Evolutionary conservation across 2,113 vertebrate species (phyloP), one percentile per base, ranked within the genome.

Genomic region (Chrysochloris asiatica): DNA sequence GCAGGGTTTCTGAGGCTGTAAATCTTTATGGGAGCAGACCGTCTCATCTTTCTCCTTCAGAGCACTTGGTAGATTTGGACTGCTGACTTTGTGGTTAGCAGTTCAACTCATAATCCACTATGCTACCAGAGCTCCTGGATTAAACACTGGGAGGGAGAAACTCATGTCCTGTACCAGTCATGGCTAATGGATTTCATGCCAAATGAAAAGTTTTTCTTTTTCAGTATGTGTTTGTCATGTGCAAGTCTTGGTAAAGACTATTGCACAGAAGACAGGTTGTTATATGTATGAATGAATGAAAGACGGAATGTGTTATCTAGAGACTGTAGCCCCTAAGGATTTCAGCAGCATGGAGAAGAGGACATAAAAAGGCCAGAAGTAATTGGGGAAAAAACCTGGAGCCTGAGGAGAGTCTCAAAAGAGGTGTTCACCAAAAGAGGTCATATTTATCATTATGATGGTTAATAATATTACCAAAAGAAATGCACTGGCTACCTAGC

Each of bases 181-280:
- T 45, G n/a, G 19, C 11, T 77, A 78, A 6, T 84, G 33, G 38
- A 63, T 77, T 91, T 22, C 21, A 81, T 69, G 73, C 77, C 19
- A 87, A n/a, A 56, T 47, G 63, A 59, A 50, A 75, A 84, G 33
- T 52, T 92, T 63, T 69, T 50, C 41, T 78, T 89, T 90, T 80
- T 38, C 36, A 4, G 50, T 7, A 50, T 33, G 47, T 63, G 56
- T 59, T 89, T 73, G 24, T 75, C 76, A 77, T 50, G 67, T 88
- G 84, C 11, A 87, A 84, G 17, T 8, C 16, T 77, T 87, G 52
- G 48, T 54, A 78, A 61, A 79, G 33, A 77, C 12, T 67, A 13
- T 38, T 81, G 14, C 38, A 48, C 2, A 10, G 41, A 63, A 47
- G 36, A 13, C 41, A 50, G 63, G 8, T 63, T 59, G 19, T 3